phyloP scores from a whole-genome alignment of 2,888 invertebrate species.

The Amblyjoppa proteus region DNA sequence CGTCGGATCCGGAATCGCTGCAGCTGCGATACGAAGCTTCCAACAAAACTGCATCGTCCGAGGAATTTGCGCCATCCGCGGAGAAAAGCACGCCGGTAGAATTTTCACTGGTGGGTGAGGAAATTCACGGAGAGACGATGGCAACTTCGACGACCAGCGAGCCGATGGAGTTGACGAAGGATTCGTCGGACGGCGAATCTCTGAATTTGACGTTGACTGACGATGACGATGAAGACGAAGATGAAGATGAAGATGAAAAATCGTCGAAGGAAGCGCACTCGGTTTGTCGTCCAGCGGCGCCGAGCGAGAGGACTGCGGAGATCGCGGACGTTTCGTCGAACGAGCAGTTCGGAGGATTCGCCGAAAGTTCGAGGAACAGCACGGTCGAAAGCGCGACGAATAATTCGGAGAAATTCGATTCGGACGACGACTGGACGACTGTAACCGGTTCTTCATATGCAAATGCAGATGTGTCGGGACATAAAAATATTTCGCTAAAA shows the following conservation, averaged over 20 bases:
- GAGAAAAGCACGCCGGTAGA: neutral
- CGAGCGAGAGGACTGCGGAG: neutral
- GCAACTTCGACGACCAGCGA: neutral
- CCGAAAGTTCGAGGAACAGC: neutral
- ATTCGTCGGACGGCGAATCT: neutral
- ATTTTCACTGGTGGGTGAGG: neutral
- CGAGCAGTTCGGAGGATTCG: slow-evolving; percentile 6
- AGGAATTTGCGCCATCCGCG: neutral
- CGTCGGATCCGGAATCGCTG: slow-evolving; percentile 26
- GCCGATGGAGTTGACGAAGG: neutral
- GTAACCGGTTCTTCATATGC: slow-evolving; percentile 2
- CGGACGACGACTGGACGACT: slow-evolving; percentile 29
- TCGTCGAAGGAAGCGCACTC: neutral
- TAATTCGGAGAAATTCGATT: neutral
- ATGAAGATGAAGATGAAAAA: neutral
- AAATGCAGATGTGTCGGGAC: neutral
- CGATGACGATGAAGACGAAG: slow-evolving; percentile 19
- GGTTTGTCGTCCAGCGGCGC: no score
- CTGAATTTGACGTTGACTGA: neutral
- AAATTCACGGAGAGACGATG: neutral
- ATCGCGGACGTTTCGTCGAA: neutral
- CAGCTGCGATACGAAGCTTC: slow-evolving; percentile 24
- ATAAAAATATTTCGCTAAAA: neutral
- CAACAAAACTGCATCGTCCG: neutral
- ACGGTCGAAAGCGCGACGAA: neutral